Evolutionary conservation across 2,113 vertebrate genomes (phyloP).

Genomic region (Oryzias melastigma): DNA sequence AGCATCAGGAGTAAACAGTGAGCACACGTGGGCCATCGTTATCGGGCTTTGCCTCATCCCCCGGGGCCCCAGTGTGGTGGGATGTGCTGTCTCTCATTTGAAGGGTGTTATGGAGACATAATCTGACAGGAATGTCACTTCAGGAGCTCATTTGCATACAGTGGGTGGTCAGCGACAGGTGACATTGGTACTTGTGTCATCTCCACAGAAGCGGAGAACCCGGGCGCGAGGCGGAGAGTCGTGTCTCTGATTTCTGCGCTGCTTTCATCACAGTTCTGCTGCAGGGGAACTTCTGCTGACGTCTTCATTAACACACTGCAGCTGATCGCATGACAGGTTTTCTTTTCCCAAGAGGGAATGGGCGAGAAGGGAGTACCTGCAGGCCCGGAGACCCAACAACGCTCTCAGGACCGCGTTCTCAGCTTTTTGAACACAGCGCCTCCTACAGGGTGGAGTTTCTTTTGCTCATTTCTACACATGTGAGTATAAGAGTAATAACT

Average conservation of each 20-base stretch:
- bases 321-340: no score
- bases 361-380: no score
- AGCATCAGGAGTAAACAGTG: slow-evolving; percentile 24
- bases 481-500: no score
- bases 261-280: not conserved
- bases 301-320: no score
- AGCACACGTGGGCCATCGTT: slow-evolving; percentile 45
- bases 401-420: no score
- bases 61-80: slow-evolving; percentile 38
- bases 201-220: slow-evolving; percentile 13
- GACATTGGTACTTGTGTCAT: slow-evolving; percentile 33
- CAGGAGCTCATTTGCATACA: slow-evolving; percentile 45
- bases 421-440: no score
- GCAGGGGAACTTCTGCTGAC: no score
- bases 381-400: no score
- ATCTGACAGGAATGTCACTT: slow-evolving; percentile 59
- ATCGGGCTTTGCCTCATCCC: slow-evolving; percentile 37
- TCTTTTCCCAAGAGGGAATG: no score
- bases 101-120: slow-evolving; percentile 49
- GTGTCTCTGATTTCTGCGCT: not conserved
- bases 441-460: no score
- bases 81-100: slow-evolving; percentile 22
- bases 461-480: no score
- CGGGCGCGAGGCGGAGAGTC: not conserved
- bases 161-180: slow-evolving; percentile 60